These are phyloP conservation scores for Dromococcyx pavoninus DNA, from an alignment of 2,797 vertebrate genomes.

Conservation along the genomic window DNA sequence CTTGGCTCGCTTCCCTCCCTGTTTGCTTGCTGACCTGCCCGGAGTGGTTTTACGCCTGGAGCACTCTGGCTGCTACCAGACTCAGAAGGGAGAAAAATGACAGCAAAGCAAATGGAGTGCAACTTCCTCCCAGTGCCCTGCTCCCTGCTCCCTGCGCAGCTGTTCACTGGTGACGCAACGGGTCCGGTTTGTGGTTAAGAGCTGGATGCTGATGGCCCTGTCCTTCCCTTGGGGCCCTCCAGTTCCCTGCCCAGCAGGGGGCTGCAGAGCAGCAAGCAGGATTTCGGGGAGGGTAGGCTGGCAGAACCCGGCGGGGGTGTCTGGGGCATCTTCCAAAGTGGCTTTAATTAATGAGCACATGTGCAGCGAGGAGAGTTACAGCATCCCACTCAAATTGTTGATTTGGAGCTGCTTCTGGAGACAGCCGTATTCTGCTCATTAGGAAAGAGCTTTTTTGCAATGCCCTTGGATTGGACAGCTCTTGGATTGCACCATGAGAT, in stretches of 20 bases:
- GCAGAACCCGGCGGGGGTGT: constrained; percentile 45
- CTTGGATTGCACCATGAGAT: constrained; percentile 66
- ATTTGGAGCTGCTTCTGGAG: constrained; percentile 68
- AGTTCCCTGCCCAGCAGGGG: constrained; percentile 55
- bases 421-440: constrained; percentile 66
- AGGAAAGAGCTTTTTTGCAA: constrained; percentile 64
- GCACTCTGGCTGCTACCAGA: not conserved
- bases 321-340: constrained; percentile 63
- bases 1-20: not conserved
- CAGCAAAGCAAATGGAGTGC: not conserved
- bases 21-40: not conserved
- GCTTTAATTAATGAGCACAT: constrained; percentile 72
- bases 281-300: constrained; percentile 25
- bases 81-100: not conserved
- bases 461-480: constrained; percentile 68
- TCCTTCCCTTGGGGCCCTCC: not conserved
- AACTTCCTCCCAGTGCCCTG: not conserved
- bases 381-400: constrained; percentile 71
- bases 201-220: not conserved
- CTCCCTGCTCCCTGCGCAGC: not conserved
- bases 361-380: constrained; percentile 60
- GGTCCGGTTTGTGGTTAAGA: not conserved
- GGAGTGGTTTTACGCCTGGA: not conserved
- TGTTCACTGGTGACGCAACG: not conserved
- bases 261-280: constrained; percentile 58